A percentile compares a stretch with the other conserved stretches of the same genome.
Evolutionary conservation across 2,888 invertebrate genomes (phyloP).

Genomic region (Mamestra brassicae): DNA sequence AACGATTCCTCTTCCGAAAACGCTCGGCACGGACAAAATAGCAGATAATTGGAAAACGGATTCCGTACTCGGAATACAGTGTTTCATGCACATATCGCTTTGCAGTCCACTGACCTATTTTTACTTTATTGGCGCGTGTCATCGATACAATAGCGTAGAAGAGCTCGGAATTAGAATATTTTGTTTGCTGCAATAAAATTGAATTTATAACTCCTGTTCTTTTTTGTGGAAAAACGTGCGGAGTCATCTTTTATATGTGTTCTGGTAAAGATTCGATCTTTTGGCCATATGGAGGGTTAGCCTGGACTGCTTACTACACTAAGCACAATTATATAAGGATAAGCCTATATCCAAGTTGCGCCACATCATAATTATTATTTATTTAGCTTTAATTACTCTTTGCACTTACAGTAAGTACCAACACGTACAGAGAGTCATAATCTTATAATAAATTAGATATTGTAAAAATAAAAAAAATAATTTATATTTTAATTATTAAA

Average conservation of each 20-base stretch:
- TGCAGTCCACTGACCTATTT: constrained; percentile 62
- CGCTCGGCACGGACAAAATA: constrained; percentile 50
- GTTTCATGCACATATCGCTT: constrained; percentile 61
- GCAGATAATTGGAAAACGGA: constrained; percentile 63
- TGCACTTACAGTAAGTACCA: too few species aligned
- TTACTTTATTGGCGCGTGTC: constrained; percentile 63
- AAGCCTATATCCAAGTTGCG: too few species aligned
- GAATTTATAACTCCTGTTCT: constrained; percentile 45
- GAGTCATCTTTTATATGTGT: not conserved
- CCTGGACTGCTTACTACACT: too few species aligned
- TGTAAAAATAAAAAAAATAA: too few species aligned
- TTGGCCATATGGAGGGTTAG: not conserved
- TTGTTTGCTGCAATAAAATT: constrained; percentile 55
- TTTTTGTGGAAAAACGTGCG: not conserved
- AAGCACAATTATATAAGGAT: too few species aligned
- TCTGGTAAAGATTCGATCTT: not conserved
- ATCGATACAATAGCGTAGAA: constrained; percentile 60
- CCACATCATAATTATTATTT: too few species aligned
- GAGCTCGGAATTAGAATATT: constrained; percentile 60
- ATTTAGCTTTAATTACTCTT: too few species aligned
- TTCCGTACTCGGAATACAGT: constrained; percentile 51
- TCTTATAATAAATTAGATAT: too few species aligned
- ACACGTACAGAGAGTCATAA: too few species aligned
- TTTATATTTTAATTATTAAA: too few species aligned
- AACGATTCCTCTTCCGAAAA: constrained; percentile 43